phyloP scores from a whole-genome alignment of 2,888 invertebrate genomes.

The Glyphotaelius pellucidus region DNA sequence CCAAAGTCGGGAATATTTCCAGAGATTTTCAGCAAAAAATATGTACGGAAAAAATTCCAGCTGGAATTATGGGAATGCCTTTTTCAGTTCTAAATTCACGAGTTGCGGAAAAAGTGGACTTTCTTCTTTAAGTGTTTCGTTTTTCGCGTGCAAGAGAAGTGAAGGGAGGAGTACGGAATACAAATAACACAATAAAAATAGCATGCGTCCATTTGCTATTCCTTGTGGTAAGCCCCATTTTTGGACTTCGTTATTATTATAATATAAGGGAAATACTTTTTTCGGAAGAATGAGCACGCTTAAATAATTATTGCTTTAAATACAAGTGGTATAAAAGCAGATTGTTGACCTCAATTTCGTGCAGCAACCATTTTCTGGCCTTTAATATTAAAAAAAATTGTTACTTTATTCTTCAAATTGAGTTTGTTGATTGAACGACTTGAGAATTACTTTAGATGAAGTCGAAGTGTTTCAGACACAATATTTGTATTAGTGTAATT shows the following conservation, averaged over 20 bases:
- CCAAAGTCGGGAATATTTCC: conserved; percentile 25
- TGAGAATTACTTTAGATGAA: too few species aligned
- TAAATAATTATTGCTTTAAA: too few species aligned
- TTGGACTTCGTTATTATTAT: too few species aligned
- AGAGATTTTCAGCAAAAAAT: conserved; percentile 27
- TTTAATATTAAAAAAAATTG: too few species aligned
- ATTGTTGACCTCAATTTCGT: too few species aligned
- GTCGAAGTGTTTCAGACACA: too few species aligned
- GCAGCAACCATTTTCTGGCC: too few species aligned
- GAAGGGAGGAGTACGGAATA: not conserved
- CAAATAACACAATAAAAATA: not conserved
- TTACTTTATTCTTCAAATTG: too few species aligned
- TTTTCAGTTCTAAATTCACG: conserved; percentile 33
- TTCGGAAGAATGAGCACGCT: not conserved
- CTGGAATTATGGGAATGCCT: not conserved
- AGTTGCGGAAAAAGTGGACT: conserved; percentile 16
- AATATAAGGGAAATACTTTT: not conserved
- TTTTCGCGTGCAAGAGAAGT: not conserved
- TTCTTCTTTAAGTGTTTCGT: not conserved
- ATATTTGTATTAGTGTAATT: too few species aligned
- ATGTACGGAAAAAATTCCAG: conserved; percentile 10
- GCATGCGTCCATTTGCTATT: not conserved
- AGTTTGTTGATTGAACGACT: too few species aligned
- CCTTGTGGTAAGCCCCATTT: not conserved
- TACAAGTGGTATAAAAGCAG: too few species aligned